Percentiles rank a stretch among this genome's conserved stretches.
These are phyloP conservation scores for Drosophila sulfurigaster DNA, from an alignment of 1,140 invertebrate genomes.

Conservation along the genomic window DNA sequence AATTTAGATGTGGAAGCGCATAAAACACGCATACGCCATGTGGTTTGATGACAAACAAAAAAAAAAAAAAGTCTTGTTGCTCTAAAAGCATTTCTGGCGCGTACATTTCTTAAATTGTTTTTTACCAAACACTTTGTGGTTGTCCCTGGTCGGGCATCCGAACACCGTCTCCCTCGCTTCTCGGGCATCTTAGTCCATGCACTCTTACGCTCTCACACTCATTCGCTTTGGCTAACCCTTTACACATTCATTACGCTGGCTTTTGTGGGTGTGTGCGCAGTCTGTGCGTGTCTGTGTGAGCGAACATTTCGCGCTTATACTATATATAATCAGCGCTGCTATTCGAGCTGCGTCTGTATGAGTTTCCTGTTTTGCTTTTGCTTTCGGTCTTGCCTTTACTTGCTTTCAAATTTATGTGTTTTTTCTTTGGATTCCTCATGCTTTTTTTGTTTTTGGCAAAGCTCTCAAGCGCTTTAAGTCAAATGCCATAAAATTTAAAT, in stretches of 20 bases:
- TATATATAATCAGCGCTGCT: conserved; percentile 63
- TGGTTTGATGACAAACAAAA: conserved; percentile 33
- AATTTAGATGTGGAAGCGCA: conserved; percentile 17
- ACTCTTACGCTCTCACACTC: neutral
- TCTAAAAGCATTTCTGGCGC: conserved; percentile 48
- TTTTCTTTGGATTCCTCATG: conserved; percentile 23
- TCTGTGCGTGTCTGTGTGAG: conserved; percentile 6
- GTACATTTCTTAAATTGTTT: conserved; percentile 74
- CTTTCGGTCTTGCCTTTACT: conserved; percentile 2
- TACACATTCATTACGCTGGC: conserved; percentile 77
- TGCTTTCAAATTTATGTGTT: conserved; percentile 49
- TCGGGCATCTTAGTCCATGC: conserved; percentile 31
- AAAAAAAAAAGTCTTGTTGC: conserved; percentile 14
- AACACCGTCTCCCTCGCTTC: neutral
- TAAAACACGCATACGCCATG: conserved; percentile 62
- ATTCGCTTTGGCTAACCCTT: conserved; percentile 59
- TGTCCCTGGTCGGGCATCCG: neutral
- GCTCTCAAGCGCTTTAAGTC: conserved; percentile 38
- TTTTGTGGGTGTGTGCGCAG: conserved; percentile 55
- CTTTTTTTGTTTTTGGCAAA: conserved; percentile 13
- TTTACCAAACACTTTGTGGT: conserved; percentile 63
- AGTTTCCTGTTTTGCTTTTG: conserved; percentile 35
- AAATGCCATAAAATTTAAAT: conserved; percentile 55
- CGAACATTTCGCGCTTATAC: conserved; percentile 68
- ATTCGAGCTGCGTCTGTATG: conserved; percentile 53